Conservation (phyloP, 2,888 invertebrate genomes). For the Apodemia mormo region DNA sequence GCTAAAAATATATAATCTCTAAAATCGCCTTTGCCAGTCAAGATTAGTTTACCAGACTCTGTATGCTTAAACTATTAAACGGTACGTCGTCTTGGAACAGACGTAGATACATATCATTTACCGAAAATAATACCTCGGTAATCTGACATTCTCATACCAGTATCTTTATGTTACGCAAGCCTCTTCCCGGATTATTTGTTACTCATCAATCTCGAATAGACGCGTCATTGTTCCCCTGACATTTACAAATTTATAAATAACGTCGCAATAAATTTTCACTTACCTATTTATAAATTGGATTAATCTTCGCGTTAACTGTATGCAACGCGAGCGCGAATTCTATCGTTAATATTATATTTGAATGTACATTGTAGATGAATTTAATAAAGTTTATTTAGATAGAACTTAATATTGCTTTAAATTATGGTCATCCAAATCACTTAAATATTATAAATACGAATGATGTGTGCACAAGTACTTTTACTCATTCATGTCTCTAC, state of each 20-base stretch:
- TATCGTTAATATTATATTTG: slow-evolving; percentile 8
- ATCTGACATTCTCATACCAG: slow-evolving; percentile 69
- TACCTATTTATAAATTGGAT: slow-evolving; percentile 58
- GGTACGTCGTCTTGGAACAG: slow-evolving; percentile 63
- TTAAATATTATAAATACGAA: too few relatives aligned
- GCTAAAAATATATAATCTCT: slow-evolving; percentile 19
- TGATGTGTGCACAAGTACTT: too few relatives aligned
- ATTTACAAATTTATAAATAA: slow-evolving; percentile 77
- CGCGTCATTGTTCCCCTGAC: slow-evolving; percentile 77
- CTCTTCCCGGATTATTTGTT: slow-evolving; percentile 71
- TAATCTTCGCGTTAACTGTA: slow-evolving; percentile 11
- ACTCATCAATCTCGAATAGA: slow-evolving; percentile 78
- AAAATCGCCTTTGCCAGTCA: slow-evolving; percentile 53
- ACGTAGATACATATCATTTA: slow-evolving; percentile 74
- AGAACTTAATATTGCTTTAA: too few relatives aligned
- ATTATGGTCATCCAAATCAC: too few relatives aligned
- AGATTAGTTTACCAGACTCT: slow-evolving; percentile 62
- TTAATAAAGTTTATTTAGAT: not conserved
- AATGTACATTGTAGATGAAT: slow-evolving; percentile 45
- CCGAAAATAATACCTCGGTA: slow-evolving; percentile 71
- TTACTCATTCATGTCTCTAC: too few relatives aligned
- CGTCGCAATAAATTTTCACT: slow-evolving; percentile 51
- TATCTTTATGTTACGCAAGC: slow-evolving; percentile 57
- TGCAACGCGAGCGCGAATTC: slow-evolving; percentile 17
- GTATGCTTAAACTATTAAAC: slow-evolving; percentile 69